phyloP scores from a whole-genome alignment of 2,888 invertebrate species.

The Ptychoptera contaminata region DNA sequence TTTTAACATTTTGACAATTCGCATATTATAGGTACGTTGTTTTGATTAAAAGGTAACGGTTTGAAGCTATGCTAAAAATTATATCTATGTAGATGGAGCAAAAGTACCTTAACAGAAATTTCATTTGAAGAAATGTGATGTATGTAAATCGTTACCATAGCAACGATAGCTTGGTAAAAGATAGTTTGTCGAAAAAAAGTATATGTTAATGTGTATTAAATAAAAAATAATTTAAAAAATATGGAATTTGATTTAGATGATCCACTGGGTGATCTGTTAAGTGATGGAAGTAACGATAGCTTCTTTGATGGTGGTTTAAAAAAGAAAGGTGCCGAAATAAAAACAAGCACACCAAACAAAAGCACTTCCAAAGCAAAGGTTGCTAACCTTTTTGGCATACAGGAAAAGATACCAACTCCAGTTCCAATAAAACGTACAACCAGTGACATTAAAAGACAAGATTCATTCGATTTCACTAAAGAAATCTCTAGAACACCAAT shows the following conservation, averaged over 20 bases:
- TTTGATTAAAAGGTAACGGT: too few species aligned
- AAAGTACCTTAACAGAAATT: too few species aligned
- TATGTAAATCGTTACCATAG: too few species aligned
- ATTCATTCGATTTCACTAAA: neutral
- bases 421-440: neutral
- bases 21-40: too few species aligned
- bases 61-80: too few species aligned
- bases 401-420: constrained; percentile 18
- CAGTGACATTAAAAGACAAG: neutral
- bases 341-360: constrained; percentile 4
- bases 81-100: too few species aligned
- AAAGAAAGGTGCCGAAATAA: neutral
- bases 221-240: neutral
- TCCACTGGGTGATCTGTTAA: constrained; percentile 46
- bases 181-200: too few species aligned
- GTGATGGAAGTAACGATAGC: constrained; percentile 55
- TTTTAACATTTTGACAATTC: too few species aligned
- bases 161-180: too few species aligned
- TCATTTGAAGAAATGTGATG: too few species aligned
- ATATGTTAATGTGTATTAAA: too few species aligned
- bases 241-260: constrained; percentile 46
- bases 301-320: constrained; percentile 40
- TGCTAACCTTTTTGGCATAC: constrained; percentile 28
- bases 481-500: constrained; percentile 3
- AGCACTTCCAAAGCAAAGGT: constrained; percentile 17